These are phyloP conservation scores for Eupithecia insigniata DNA, from an alignment of 2,888 invertebrate genomes.

Conservation along the genomic window DNA sequence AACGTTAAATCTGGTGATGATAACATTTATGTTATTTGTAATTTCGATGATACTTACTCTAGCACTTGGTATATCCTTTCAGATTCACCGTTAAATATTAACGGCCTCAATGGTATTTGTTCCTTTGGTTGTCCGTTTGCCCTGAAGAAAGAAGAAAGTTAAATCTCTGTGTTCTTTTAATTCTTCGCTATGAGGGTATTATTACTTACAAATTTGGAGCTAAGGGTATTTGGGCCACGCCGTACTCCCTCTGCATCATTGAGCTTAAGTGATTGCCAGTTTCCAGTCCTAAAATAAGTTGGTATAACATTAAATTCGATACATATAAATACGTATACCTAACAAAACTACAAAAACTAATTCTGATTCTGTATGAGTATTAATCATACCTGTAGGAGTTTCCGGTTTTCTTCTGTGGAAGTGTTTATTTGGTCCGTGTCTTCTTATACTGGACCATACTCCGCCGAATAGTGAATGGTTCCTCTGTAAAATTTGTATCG, in stretches of 20 bases:
- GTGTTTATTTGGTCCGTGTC: slow-evolving; percentile 85
- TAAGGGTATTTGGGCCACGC: slow-evolving; percentile 68
- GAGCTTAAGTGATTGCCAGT: slow-evolving; percentile 80
- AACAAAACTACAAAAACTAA: too few species aligned
- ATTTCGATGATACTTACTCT: slow-evolving; percentile 85
- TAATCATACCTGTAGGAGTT: slow-evolving; percentile 59
- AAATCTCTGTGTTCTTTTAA: not conserved
- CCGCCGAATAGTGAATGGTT: slow-evolving; percentile 98
- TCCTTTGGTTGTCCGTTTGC: slow-evolving; percentile 85
- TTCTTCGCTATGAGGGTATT: not conserved
- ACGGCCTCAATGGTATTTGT: slow-evolving; percentile 91
- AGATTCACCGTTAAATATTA: slow-evolving; percentile 87
- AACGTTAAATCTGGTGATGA: slow-evolving; percentile 10
- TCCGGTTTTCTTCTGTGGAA: slow-evolving; percentile 73
- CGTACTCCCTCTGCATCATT: slow-evolving; percentile 81
- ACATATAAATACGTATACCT: not conserved
- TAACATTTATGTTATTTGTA: not conserved
- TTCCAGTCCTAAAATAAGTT: slow-evolving; percentile 52
- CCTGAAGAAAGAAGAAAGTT: slow-evolving; percentile 52
- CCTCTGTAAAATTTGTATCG: slow-evolving; percentile 84
- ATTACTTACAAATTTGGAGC: slow-evolving; percentile 73
- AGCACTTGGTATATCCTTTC: slow-evolving; percentile 88
- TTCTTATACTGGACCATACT: slow-evolving; percentile 96
- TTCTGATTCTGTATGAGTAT: not conserved
- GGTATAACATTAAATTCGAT: not conserved